phyloP scores from a whole-genome alignment of 2,113 vertebrate genomes.

The Bostrychus sinensis region DNA sequence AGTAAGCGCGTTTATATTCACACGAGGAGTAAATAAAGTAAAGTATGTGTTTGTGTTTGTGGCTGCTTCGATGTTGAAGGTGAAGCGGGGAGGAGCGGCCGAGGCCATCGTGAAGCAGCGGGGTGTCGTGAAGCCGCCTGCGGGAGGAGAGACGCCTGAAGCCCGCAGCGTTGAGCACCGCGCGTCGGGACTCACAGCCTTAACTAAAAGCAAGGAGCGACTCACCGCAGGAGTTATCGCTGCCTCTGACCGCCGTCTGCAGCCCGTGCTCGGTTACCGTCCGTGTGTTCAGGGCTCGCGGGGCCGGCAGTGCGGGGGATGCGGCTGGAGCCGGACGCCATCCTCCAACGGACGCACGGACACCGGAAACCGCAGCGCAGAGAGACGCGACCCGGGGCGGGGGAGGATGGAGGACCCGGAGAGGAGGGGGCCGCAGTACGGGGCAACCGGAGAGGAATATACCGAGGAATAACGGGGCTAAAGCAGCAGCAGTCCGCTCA shows the following conservation, averaged over 20 bases:
- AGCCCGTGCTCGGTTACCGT: conserved; percentile 22
- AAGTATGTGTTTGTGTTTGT: neutral
- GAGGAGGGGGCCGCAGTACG: neutral
- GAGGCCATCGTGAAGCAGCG: neutral
- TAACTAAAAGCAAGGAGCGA: conserved; percentile 24
- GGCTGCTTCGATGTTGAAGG: neutral
- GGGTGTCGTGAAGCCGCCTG: conserved; percentile 6
- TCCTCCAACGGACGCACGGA: conserved; percentile 72
- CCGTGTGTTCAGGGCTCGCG: conserved; percentile 33
- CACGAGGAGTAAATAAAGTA: neutral
- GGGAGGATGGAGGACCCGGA: neutral
- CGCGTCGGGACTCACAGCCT: too few relatives aligned
- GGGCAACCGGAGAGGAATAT: too few relatives aligned
- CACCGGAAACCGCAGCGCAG: conserved; percentile 70
- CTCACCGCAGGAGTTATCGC: conserved; percentile 26
- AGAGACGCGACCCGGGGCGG: neutral
- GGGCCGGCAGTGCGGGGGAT: conserved; percentile 64
- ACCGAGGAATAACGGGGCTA: neutral
- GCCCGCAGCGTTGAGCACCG: neutral
- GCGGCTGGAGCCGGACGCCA: conserved; percentile 70
- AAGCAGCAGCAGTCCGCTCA: neutral
- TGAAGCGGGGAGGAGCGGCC: neutral
- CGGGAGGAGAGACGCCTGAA: neutral
- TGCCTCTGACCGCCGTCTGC: conserved; percentile 13
- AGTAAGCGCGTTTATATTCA: neutral